Base-by-base conservation (phyloP, 1,140 invertebrate species). In the Lordiphosa mommai region DNA sequence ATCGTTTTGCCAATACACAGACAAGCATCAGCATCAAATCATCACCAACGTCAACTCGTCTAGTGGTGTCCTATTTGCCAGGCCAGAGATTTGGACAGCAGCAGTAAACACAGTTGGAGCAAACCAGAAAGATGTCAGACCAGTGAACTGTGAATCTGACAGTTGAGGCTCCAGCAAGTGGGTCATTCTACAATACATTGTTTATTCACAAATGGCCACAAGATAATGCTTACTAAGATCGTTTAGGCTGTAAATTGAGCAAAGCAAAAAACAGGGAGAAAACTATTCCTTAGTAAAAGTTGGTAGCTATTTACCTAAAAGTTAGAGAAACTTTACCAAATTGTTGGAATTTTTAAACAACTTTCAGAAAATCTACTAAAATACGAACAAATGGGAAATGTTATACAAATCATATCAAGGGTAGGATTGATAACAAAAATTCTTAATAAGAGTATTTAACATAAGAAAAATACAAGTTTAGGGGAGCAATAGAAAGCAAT, bases 1-100 rank as follows among this genome's bases (percentile, higher is more conserved):
- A 52, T 30, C 57, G 41, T 57, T 76, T 60, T 61, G 60, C 71
- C 41, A 49, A 66, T 50, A 52, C 61, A 49, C 55, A 52, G 32
- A 34, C 38, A 32, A 20, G 37, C 59, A 57, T 52, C 47, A 44
- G 30, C 51, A 60, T 60, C 70, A 48, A 60, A 55, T 65, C 70
- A 44, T 52, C 40, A 34, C 61, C 66, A 74, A 46, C 60, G 14
- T 56, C 63, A 53, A 27, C 53, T 30, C 23, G 23, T 27, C 23
- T 27, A 27, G 12, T 43, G 40, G 17, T 43, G 10, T 43, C 40
- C 40, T 12, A 43, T 43, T 43, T 43, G 40, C 40, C 40, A 43
- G 40, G 10, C 4, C 40, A 43, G 20, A 12, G 12, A 29, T 12
- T 43, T 43, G 10, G 40, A 43, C 40, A 27, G 12, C 13, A 43